Evolutionary conservation across 2,113 vertebrate genomes (phyloP).

Genomic region (Actenoides hombroni): DNA sequence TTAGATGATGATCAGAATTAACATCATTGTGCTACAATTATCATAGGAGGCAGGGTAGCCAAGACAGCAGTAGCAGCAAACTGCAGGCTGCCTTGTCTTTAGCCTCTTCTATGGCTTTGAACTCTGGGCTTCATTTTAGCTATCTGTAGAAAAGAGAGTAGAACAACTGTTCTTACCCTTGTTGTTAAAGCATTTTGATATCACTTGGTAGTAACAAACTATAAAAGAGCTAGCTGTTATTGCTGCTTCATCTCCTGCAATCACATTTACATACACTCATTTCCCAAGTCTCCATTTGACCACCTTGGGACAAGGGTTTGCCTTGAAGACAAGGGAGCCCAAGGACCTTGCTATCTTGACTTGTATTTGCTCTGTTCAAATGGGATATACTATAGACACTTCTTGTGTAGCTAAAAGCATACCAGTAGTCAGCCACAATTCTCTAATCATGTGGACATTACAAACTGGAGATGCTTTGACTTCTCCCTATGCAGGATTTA

Average conservation of each 20-base stretch:
- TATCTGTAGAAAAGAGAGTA: neutral
- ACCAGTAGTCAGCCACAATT: neutral
- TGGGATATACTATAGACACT: neutral
- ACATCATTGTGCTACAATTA: neutral
- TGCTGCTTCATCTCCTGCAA: neutral
- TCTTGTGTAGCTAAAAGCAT: neutral
- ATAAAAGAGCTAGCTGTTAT: neutral
- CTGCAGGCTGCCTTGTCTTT: neutral
- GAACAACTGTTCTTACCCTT: neutral
- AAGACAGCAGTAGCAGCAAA: neutral
- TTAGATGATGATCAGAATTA: neutral
- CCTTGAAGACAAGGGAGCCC: neutral
- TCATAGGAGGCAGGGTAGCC: neutral
- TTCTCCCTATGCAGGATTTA: neutral
- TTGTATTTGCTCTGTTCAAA: neutral
- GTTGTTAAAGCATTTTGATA: neutral
- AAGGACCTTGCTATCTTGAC: neutral
- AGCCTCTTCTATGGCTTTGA: neutral
- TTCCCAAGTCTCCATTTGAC: neutral
- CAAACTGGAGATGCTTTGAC: neutral
- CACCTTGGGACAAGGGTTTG: neutral
- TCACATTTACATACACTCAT: neutral
- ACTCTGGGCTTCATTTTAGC: neutral
- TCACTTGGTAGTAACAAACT: neutral
- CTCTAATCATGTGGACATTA: neutral